Base-by-base conservation (phyloP, 2,888 invertebrate genomes). In the Erpobdella octoculata region DNA sequence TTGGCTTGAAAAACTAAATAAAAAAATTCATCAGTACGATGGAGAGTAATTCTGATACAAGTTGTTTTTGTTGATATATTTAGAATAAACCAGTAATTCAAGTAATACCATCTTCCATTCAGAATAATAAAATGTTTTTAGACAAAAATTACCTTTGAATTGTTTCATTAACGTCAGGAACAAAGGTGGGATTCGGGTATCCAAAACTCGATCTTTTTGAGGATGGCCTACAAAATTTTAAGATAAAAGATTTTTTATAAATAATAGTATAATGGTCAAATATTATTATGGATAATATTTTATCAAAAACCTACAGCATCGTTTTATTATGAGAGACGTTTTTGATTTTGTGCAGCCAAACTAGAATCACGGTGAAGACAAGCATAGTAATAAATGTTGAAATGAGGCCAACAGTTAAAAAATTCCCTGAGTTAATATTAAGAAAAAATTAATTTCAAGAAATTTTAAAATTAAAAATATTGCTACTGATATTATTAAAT, bases 101-200 rank as follows among this genome's bases (percentile, higher is more conserved):
- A n/a, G n/a, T n/a, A n/a, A n/a, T n/a, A n/a, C n/a, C n/a, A n/a
- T n/a, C n/a, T n/a, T n/a, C n/a, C n/a, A n/a, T n/a, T n/a, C n/a
- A n/a, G n/a, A n/a, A n/a, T n/a, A n/a, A n/a, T n/a, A n/a, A n/a
- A n/a, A n/a, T n/a, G n/a, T n/a, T n/a, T n/a, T 46, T 15, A 15
- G 15, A 46, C 15, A 15, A 46, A 46, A 15, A 46, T 15, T 15
- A 62, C 33, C 15, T 62, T n/a, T 35, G 36, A 21, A 62, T 41
- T 18, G 18, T 25, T 37, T 25, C 25, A 0, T 35, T 25, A 0
- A 37, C 0, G 15, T 25, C 66, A n/a, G 25, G 31, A 21, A 48
- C 18, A 35, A 68, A 68, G 8, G 46, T 33, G 35, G 68, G 68
- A 48, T 68, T 68, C 21, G 6, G 68, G 33, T 33, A 68, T 53